Base-by-base conservation (phyloP, 1,140 invertebrate genomes). In the Pseudomyrmex sp. region DNA sequence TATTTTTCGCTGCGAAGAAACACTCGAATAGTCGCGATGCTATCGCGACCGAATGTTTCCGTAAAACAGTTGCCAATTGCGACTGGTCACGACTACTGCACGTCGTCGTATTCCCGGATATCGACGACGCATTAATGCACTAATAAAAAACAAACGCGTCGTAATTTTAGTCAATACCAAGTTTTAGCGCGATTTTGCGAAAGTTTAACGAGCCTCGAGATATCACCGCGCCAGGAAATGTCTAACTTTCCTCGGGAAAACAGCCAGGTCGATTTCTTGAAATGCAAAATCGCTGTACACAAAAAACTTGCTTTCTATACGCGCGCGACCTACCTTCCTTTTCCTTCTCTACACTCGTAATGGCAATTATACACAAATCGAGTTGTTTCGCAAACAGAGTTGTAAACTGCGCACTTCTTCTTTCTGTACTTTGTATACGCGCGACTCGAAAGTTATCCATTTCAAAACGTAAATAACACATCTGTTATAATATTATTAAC, bases 161-260 rank as follows among this genome's bases (percentile, higher is more conserved):
- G 35, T 35, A 35, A 35, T 35, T 35, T 35, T 35, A 35, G 35
- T 35, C 35, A 35, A 7, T 35, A 35, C 35, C 35, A 35, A 35
- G 5, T n/a, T 66, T 10, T 9, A 58, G 7, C 52, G n/a, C 23
- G 58, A 58, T 58, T 69, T 79, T 56, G 20, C 23, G 2, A 26
- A 48, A 79, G 20, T 69, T 79, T 69, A 79, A 79, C 65, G 15
- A 48, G 44, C 7, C 54, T 79, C 1, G 15, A 56, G 44, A 13
- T 69, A 79, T 54, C 58, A 8, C 10, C 52, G 4, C 5, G 9
- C 20, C 4, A 7, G 5, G 35, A 58, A 69, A 70, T 69, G 20
- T 65, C 23, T 4, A 63, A 63, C 44, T 35, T 46, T 59, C 58
- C 15, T 46, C 52, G 18, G 46, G 35, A 52, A 56, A 70, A 70